Evolutionary conservation across 2,797 vertebrate genomes (phyloP), one percentile per base, ranked within the genome.

Genomic region (Pseudocheirus occidentalis): DNA sequence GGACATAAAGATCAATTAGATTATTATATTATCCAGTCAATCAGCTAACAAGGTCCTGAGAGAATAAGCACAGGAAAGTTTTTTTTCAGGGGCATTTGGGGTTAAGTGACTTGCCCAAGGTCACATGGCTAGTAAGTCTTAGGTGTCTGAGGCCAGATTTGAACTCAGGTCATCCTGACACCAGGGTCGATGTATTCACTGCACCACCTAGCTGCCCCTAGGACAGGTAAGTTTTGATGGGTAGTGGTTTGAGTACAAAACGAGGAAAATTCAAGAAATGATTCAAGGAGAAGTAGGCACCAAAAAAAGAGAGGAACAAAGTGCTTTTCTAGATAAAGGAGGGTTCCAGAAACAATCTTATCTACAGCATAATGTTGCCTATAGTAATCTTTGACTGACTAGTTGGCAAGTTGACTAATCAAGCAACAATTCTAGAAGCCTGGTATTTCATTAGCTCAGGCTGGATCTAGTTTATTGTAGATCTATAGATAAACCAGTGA

Each of bases 1-100:
- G 87, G 34, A 90, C 3, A 13, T 7, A 21, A 31, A 31, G 0
- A 50, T 7, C 31, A 58, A 62, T 92, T 87, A 92, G 56, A 5
- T 90, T 40, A 92, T 95, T 92, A 91, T 50, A 81, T 87, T 59
- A 92, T n/a, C 56, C 55, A 29, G 4, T 29, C 55, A 90, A 29
- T 28, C 2, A 90, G 58, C 58, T 91, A 52, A 89, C 73, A 92
- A 94, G 53, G 55, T 55, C 54, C 27, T 87, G 53, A 81, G n/a
- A 46, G 28, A 40, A 95, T 73, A 53, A 94, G 21, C 21, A 27
- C 3, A 55, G 40, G 5, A n/a, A 24, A 91, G 29, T 14, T 94
- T 54, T 54, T 54, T 54, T 54, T 10, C 10, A 54, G 53, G 11
- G 53, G 53, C 53, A 54, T 1, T 54, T 54, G 53, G 53, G 9